Evolutionary conservation across 2,888 invertebrate species (phyloP).

Genomic region (Lepeophtheirus nordmannii): DNA sequence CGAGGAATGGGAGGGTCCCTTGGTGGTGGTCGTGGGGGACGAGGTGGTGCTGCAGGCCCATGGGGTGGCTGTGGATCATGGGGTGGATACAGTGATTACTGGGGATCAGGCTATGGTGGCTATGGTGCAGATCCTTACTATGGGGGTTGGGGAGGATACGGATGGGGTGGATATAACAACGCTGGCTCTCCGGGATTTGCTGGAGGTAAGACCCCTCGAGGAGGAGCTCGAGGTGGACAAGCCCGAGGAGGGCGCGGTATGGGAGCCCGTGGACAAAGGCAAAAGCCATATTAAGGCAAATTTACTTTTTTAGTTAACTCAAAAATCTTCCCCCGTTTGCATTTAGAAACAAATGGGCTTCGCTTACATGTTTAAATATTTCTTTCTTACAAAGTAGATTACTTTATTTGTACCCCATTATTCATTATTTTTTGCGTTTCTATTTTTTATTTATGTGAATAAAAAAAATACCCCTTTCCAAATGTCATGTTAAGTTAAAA

Average conservation of each 20-base stretch:
- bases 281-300: constrained; percentile 17
- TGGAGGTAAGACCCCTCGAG: constrained; percentile 25
- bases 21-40: constrained; percentile 44
- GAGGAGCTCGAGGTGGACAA: constrained; percentile 12
- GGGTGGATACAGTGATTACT: constrained; percentile 30
- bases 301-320: not conserved
- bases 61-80: constrained; percentile 29
- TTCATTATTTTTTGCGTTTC: not conserved
- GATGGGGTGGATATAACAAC: constrained; percentile 41
- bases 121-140: constrained; percentile 29
- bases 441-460: constrained; percentile 5
- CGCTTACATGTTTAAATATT: not conserved
- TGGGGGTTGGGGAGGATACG: constrained; percentile 31
- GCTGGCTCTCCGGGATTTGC: constrained; percentile 36
- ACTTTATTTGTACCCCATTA: not conserved
- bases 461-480: not conserved
- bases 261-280: constrained; percentile 15
- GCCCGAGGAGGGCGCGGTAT: constrained; percentile 29
- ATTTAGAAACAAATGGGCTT: not conserved
- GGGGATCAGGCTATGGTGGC: constrained; percentile 28
- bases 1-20: constrained; percentile 41
- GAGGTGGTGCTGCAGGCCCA: constrained; percentile 40
- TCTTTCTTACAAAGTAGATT: constrained; percentile 6
- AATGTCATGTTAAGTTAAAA: constrained; percentile 8
- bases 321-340: not conserved